Evolutionary conservation across 2,113 vertebrate species (phyloP).

Genomic region (Gymnogyps californianus): DNA sequence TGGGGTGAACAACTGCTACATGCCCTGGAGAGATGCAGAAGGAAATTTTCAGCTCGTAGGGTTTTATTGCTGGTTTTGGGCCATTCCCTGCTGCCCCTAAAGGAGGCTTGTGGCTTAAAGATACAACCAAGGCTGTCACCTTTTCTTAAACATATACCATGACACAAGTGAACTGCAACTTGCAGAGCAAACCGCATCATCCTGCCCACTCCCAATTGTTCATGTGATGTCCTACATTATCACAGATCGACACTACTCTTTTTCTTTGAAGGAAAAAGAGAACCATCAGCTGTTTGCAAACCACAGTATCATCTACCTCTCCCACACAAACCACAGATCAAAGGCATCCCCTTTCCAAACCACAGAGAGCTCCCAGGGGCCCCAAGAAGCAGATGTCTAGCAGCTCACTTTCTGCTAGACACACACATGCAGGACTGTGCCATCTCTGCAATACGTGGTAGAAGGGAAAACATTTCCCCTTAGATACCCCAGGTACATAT

Average conservation of each 20-base stretch:
- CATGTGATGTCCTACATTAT: background rate
- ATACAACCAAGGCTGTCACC: background rate
- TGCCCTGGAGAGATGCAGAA: background rate
- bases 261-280: background rate
- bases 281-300: constrained; percentile 14
- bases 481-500: background rate
- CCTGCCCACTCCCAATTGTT: background rate
- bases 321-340: constrained; percentile 56
- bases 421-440: background rate
- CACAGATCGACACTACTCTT: background rate
- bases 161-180: background rate
- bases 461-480: background rate
- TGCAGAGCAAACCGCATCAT: background rate
- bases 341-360: constrained; percentile 29
- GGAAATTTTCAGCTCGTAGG: background rate
- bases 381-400: background rate
- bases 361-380: background rate
- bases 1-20: background rate
- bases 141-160: background rate
- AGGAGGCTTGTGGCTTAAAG: background rate
- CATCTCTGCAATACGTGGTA: background rate
- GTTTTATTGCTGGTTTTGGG: background rate
- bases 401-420: background rate
- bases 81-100: background rate
- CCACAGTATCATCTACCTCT: constrained; percentile 17